These are phyloP conservation scores for Pycnomerus fuliginosus DNA, from an alignment of 2,888 invertebrate species.

Conservation along the genomic window DNA sequence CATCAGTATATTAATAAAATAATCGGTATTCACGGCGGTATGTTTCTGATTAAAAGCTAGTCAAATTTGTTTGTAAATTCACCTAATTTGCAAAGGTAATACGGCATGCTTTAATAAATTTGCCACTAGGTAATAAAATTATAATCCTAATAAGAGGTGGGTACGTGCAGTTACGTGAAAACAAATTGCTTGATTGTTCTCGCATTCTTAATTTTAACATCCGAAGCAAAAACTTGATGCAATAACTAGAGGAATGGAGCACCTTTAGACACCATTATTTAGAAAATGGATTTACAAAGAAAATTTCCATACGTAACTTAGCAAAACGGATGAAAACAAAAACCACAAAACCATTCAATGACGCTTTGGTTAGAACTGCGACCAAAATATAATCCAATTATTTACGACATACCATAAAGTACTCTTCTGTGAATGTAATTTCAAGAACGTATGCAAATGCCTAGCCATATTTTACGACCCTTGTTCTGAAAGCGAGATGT, in stretches of 20 bases:
- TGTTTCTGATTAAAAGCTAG: too few species aligned
- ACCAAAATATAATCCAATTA: slow-evolving; percentile 27
- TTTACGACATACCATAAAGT: slow-evolving; percentile 25
- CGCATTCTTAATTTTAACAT: neutral
- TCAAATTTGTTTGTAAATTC: neutral
- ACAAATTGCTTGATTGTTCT: slow-evolving; percentile 19
- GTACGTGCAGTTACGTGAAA: slow-evolving; percentile 20
- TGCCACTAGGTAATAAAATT: slow-evolving; percentile 15
- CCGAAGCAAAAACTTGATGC: too few species aligned
- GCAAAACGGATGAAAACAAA: too few species aligned
- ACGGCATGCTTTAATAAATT: slow-evolving; percentile 9
- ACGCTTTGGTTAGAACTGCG: too few species aligned
- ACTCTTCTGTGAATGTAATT: slow-evolving; percentile 18
- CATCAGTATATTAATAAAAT: too few species aligned
- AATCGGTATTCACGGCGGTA: too few species aligned
- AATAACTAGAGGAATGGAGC: too few species aligned
- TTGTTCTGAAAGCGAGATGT: slow-evolving; percentile 37
- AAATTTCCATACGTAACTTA: too few species aligned
- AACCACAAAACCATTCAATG: too few species aligned
- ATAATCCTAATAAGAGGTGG: slow-evolving; percentile 15
- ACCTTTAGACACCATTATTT: too few species aligned
- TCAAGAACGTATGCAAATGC: slow-evolving; percentile 35
- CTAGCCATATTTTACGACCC: slow-evolving; percentile 37
- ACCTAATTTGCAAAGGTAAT: slow-evolving; percentile 11
- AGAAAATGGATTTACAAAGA: too few species aligned